phyloP scores from a whole-genome alignment of 1,140 invertebrate genomes.

The Chironomus striatipennis region DNA sequence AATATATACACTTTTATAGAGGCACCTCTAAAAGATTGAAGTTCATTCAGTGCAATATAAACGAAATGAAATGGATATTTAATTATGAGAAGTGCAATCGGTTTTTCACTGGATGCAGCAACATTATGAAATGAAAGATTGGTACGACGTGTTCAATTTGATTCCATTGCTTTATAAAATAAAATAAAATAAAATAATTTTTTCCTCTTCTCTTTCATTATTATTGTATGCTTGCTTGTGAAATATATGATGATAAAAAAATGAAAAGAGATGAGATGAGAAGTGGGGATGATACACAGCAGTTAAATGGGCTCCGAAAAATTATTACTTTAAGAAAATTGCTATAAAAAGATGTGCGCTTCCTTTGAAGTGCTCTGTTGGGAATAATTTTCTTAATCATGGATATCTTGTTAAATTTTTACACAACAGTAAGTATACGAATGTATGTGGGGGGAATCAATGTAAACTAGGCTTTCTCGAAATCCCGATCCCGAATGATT shows the following conservation, averaged over 20 bases:
- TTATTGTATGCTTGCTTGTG: background rate
- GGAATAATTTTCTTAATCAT: constrained; percentile 8
- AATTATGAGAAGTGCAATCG: constrained; percentile 21
- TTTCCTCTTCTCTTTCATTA: background rate
- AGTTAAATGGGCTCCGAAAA: background rate
- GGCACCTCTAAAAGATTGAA: background rate
- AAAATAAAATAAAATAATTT: too few species aligned
- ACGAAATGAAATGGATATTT: constrained; percentile 19
- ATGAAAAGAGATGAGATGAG: background rate
- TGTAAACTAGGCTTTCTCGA: too few species aligned
- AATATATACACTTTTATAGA: background rate
- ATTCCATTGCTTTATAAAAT: background rate
- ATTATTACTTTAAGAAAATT: constrained; percentile 15
- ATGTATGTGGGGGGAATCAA: too few species aligned
- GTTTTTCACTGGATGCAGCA: background rate
- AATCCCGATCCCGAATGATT: too few species aligned
- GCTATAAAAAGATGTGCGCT: background rate
- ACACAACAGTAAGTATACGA: background rate
- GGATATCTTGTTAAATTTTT: constrained; percentile 2
- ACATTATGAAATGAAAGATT: constrained; percentile 6
- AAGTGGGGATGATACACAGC: background rate
- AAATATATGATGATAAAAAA: background rate
- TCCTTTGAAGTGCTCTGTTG: constrained; percentile 1
- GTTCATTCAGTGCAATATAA: background rate
- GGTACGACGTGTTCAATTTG: background rate